Conservation (phyloP, 30 jellyfish, hydroid and myxozoan species). For the Catostylus mosaicus region DNA sequence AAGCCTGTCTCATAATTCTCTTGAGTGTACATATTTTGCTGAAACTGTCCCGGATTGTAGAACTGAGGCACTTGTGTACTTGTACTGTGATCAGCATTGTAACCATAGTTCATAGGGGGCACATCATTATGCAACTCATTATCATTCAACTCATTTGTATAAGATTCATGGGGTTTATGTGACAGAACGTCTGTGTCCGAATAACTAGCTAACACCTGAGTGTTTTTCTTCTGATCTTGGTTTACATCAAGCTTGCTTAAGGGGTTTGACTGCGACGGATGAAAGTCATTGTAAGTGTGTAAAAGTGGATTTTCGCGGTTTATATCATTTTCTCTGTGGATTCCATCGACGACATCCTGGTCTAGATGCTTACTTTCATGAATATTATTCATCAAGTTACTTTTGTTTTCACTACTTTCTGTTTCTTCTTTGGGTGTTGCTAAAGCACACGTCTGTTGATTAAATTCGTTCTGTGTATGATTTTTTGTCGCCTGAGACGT, state of each 20-base stretch:
- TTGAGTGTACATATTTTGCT: conserved; percentile 26
- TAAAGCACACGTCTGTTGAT: not conserved
- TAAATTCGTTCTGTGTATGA: not conserved
- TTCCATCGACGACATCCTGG: not conserved
- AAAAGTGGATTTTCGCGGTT: not conserved
- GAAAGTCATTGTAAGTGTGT: not conserved
- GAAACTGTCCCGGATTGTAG: conserved; percentile 40
- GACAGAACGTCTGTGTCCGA: not conserved
- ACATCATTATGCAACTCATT: not conserved
- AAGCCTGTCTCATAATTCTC: not conserved
- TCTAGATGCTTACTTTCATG: not conserved
- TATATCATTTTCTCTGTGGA: not conserved
- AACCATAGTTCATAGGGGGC: not conserved
- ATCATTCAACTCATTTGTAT: too few relatives aligned
- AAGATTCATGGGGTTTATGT: not conserved
- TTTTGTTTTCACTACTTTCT: not conserved
- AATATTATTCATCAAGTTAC: not conserved
- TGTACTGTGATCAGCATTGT: not conserved
- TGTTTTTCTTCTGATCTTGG: not conserved
- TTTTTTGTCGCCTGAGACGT: not conserved
- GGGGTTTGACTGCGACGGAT: not conserved
- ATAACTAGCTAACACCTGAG: not conserved
- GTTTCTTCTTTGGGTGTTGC: not conserved
- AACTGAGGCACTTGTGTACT: conserved; percentile 27
- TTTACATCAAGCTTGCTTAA: not conserved